These are phyloP conservation scores for Rhagonycha fulva DNA, from an alignment of 2,888 invertebrate genomes.

Conservation along the genomic window DNA sequence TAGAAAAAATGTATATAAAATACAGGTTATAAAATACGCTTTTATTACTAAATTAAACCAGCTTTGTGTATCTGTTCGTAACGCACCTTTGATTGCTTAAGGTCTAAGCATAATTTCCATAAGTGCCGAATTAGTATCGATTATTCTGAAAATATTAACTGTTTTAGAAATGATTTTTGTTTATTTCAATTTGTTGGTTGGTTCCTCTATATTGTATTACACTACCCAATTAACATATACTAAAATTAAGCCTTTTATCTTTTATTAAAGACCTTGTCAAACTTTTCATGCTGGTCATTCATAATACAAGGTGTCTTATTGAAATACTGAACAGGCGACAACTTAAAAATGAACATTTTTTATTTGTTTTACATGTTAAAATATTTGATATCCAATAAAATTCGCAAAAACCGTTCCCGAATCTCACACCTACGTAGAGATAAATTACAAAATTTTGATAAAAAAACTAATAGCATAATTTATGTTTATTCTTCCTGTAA, in stretches of 20 bases:
- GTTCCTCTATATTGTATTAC: too few relatives aligned
- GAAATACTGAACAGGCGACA: not conserved
- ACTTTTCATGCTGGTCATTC: not conserved
- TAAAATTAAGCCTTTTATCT: not conserved
- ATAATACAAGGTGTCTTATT: not conserved
- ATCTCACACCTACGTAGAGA: not conserved
- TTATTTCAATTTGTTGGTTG: too few relatives aligned
- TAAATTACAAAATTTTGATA: not conserved
- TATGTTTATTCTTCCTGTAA: not conserved
- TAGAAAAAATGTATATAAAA: too few relatives aligned
- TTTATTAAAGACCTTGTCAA: not conserved
- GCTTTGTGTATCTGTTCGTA: too few relatives aligned
- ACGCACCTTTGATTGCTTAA: too few relatives aligned
- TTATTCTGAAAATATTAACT: too few relatives aligned
- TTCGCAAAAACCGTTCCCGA: not conserved
- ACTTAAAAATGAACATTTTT: not conserved
- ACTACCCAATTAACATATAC: too few relatives aligned
- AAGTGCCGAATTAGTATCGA: too few relatives aligned
- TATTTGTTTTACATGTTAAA: not conserved
- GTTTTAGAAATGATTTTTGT: too few relatives aligned
- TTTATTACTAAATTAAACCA: too few relatives aligned
- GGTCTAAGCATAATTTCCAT: too few relatives aligned
- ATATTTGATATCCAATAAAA: not conserved
- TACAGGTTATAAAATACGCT: too few relatives aligned
- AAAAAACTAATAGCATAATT: not conserved